Conservation (phyloP, 1,140 invertebrate species). For the Leptoteleia sp. region DNA sequence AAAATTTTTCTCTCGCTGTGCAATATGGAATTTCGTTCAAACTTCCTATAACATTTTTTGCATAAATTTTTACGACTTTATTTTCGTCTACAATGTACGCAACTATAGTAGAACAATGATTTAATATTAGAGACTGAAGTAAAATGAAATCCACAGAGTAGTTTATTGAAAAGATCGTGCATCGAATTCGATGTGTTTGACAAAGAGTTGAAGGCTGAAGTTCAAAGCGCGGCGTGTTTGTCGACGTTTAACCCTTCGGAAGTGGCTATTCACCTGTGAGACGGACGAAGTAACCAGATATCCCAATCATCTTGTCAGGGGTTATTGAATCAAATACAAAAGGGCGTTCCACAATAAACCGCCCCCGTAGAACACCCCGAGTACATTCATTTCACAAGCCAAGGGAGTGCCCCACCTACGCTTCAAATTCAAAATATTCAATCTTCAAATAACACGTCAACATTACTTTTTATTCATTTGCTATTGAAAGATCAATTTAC, state of each 20-base stretch:
- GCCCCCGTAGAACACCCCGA: conserved; percentile 74
- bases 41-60: too few species aligned
- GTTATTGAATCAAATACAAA: conserved; percentile 77
- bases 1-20: too few species aligned
- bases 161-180: conserved; percentile 13
- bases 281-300: conserved; percentile 75
- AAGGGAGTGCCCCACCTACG: conserved; percentile 46
- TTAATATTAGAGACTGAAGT: not conserved
- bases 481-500: conserved; percentile 49
- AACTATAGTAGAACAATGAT: not conserved
- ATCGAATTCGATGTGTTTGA: conserved; percentile 23
- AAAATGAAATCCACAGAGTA: not conserved
- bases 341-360: conserved; percentile 78
- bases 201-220: conserved; percentile 31
- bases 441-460: conserved; percentile 47
- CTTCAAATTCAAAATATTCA: conserved; percentile 58
- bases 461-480: conserved; percentile 38
- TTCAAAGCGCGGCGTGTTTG: conserved; percentile 63
- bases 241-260: conserved; percentile 71
- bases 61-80: too few species aligned
- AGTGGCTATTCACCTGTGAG: conserved; percentile 75
- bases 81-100: too few species aligned
- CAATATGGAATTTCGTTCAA: too few species aligned
- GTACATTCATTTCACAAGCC: conserved; percentile 54
- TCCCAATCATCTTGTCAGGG: conserved; percentile 78